Evolutionary conservation across 2,888 invertebrate genomes (phyloP).

Genomic region (Euplagia quadripunctaria): DNA sequence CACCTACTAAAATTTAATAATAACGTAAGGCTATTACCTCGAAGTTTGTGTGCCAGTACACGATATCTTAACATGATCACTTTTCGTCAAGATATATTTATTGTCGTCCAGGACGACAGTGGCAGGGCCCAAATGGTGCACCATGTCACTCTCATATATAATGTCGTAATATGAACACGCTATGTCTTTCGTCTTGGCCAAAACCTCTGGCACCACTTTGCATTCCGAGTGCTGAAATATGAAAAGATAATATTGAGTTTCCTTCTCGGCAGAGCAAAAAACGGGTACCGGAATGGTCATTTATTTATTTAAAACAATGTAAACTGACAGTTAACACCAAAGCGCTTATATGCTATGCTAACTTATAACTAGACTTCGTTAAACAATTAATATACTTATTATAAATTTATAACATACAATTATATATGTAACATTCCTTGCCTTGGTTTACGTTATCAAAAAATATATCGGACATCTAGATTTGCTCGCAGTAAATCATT

Average conservation of each 20-base stretch:
- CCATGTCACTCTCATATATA: slow-evolving; percentile 89
- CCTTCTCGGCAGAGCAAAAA: neutral
- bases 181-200: slow-evolving; percentile 67
- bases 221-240: slow-evolving; percentile 84
- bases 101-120: slow-evolving; percentile 84
- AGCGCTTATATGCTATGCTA: no score
- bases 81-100: slow-evolving; percentile 88
- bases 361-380: no score
- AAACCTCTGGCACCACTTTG: slow-evolving; percentile 65
- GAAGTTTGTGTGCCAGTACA: slow-evolving; percentile 79
- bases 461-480: no score
- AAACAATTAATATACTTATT: no score
- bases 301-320: no score
- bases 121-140: slow-evolving; percentile 84
- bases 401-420: no score
- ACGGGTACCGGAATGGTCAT: no score
- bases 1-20: no score
- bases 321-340: no score
- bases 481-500: no score
- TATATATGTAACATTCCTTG: no score
- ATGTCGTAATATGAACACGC: slow-evolving; percentile 90
- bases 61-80: slow-evolving; percentile 91
- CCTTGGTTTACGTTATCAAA: no score
- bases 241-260: neutral
- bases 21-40: neutral